Base-by-base conservation (phyloP, 2,797 vertebrate genomes). In the Scyliorhinus canicula region DNA sequence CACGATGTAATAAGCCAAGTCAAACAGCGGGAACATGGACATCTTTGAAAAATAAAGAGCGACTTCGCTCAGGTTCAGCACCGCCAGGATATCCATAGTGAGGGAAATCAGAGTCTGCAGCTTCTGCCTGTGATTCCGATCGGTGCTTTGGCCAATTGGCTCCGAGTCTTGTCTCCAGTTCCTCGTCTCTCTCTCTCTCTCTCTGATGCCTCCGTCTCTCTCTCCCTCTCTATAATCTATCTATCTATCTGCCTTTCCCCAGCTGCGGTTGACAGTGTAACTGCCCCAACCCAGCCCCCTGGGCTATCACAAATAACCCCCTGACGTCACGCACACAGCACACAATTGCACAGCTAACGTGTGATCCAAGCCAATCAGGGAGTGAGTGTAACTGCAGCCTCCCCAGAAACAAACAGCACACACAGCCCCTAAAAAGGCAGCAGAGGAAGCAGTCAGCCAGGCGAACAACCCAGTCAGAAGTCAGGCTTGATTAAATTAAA, bases 1-100 rank as follows among this genome's bases (percentile, higher is more conserved):
- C 96, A 99, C 98, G 96, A 99, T 98, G 97, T 99, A 99, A 96
- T 99, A 99, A 63, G 98, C 98, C 63, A 99, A 95, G 97, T 99
- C 99, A 96, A 99, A 99, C 9, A 99, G 97, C 0, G 99, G 99
- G 97, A 99, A 99, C 96, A 99, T 98, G 95, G 98, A 98, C 96
- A 99, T 97, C 96, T 98, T 97, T 67, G 99, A 98, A 97, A 99
- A 99, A 96, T 97, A 97, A 57, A 98, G 98, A 95, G 98, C 97
- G 95, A 98, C 96, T 95, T 99, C 98, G 95, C 97, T 98, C 97
- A 99, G 96, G 97, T 98, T 98, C 74, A 99, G 97, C 79, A 96
- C 97, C 82, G 97, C 97, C 95, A 98, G 96, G 95, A 98, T 96
- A 90, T 98, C 98, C 98, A 98, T 98, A 96, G 95, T 96, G 95